Conservation (phyloP, 2,797 vertebrate genomes). For the Melanotaenia trifasciata region DNA sequence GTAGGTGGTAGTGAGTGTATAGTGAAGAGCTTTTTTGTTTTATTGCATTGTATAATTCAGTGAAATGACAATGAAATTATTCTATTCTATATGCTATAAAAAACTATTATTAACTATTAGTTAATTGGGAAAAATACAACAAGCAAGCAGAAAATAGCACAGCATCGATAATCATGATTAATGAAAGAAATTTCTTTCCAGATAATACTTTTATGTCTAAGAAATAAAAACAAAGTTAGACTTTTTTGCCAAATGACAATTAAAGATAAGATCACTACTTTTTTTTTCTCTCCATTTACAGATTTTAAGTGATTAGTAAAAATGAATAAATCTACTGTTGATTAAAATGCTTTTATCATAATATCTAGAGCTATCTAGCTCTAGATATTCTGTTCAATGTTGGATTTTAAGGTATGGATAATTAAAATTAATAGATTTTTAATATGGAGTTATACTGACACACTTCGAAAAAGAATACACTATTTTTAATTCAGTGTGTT, state of each 20-base stretch:
- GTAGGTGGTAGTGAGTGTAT: too few relatives aligned
- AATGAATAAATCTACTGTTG: neutral
- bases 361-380: neutral
- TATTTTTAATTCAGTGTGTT: conserved; percentile 1
- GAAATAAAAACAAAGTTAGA: neutral
- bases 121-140: neutral
- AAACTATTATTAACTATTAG: neutral
- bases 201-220: neutral
- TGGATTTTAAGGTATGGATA: neutral
- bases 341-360: neutral
- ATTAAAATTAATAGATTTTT: neutral
- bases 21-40: too few relatives aligned
- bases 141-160: neutral
- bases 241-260: neutral
- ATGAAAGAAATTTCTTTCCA: neutral
- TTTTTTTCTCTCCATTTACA: neutral
- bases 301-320: neutral
- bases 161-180: neutral
- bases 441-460: neutral
- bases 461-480: neutral
- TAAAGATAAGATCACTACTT: neutral
- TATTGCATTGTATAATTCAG: too few relatives aligned
- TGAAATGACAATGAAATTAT: too few relatives aligned
- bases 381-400: neutral
- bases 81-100: too few relatives aligned